A percentile compares a stretch with the other conserved stretches of the same genome.
These are phyloP conservation scores for Scophthalmus maximus DNA, from an alignment of 2,113 vertebrate genomes.

Conservation along the genomic window DNA sequence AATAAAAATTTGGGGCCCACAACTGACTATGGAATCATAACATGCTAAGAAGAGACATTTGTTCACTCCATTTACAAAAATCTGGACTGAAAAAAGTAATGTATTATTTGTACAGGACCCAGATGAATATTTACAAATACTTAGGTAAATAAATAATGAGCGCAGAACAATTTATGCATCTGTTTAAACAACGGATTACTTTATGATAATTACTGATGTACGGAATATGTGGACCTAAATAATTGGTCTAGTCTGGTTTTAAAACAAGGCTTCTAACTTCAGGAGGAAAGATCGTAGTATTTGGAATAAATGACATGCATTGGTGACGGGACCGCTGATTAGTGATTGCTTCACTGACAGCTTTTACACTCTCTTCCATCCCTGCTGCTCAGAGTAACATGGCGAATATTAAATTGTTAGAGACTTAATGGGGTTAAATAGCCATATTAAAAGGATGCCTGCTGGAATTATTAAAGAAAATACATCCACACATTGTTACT, in stretches of 20 bases:
- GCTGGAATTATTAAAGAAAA: not conserved
- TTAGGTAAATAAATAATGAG: conserved; percentile 9
- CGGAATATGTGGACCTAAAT: not conserved
- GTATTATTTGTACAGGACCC: not conserved
- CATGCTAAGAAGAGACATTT: not conserved
- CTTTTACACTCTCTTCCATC: conserved; percentile 30
- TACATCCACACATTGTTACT: not conserved
- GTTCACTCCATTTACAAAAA: not conserved
- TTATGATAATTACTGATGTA: conserved; percentile 3
- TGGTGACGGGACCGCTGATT: conserved; percentile 22
- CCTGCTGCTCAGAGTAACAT: too few relatives aligned
- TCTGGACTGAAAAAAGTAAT: too few relatives aligned
- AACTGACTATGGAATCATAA: not conserved
- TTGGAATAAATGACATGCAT: too few relatives aligned
- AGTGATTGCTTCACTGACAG: conserved; percentile 6
- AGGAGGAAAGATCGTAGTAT: conserved; percentile 5
- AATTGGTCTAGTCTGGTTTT: conserved; percentile 16
- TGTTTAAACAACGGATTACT: not conserved
- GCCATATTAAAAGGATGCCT: not conserved
- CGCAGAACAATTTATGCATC: conserved; percentile 12
- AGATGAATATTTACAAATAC: conserved; percentile 20
- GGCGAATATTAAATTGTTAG: conserved; percentile 17
- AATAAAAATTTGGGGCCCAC: not conserved
- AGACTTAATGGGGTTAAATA: conserved; percentile 2
- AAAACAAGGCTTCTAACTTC: conserved; percentile 7